Conservation (phyloP, 2,797 vertebrate genomes). For the Morus bassanus region DNA sequence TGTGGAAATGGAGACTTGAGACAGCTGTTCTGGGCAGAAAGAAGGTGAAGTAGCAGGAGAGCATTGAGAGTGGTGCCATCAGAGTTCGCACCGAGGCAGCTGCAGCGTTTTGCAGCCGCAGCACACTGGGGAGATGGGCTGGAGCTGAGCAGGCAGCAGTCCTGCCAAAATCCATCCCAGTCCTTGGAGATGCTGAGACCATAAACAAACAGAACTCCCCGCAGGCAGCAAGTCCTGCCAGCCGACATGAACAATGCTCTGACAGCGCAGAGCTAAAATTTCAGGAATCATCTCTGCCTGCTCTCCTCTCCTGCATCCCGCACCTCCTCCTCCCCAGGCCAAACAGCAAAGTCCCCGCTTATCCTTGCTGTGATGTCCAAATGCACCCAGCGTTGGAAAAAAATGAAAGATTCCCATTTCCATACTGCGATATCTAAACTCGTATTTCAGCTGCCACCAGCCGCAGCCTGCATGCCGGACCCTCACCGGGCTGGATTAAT, state of each 20-base stretch:
- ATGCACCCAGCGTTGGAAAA: not conserved
- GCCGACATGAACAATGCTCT: rapidly evolving
- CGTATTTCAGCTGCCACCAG: not conserved
- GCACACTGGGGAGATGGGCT: not conserved
- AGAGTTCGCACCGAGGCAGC: not conserved
- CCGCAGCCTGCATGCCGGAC: rapidly evolving
- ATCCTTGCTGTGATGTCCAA: not conserved
- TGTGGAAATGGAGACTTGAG: too few relatives aligned
- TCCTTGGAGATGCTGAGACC: not conserved
- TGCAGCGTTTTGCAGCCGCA: not conserved
- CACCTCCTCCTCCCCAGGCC: too few relatives aligned
- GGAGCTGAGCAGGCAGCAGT: not conserved
- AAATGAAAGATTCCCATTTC: not conserved
- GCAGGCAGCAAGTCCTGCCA: not conserved
- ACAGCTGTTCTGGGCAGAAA: not conserved
- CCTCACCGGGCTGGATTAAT: rapidly evolving
- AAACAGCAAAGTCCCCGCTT: not conserved
- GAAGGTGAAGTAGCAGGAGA: not conserved
- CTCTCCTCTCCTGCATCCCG: not conserved
- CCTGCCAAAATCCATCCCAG: not conserved
- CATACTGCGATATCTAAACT: rapidly evolving
- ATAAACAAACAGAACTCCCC: not conserved
- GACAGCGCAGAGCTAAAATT: not conserved
- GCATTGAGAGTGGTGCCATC: rapidly evolving
- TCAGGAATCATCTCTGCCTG: not conserved